Evolutionary conservation across 2,797 vertebrate genomes (phyloP), one percentile per base, ranked within the genome.

Genomic region (Catharus ustulatus): DNA sequence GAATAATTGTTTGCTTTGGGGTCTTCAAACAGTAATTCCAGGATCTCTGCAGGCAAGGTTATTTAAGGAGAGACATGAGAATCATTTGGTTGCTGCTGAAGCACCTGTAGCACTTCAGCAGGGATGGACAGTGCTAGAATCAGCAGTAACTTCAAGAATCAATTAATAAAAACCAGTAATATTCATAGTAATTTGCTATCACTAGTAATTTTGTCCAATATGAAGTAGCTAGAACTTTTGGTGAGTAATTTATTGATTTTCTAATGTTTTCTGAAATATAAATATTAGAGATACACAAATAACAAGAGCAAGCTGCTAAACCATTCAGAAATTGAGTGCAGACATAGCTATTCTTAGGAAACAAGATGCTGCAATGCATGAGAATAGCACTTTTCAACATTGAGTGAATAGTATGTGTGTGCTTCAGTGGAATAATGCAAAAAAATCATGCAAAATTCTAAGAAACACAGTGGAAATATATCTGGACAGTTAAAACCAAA

Each of bases 1-100:
- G 97, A 97, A 97, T 97, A 97, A 98, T 95, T 97, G 97, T 96
- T 98, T 97, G 97, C 97, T 98, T 97, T 97, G 95, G 96, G 97
- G 97, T 96, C 95, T 96, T 96, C 95, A 87, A 62, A 91, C 82
- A 96, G 89, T 95, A 97, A 97, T 97, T 97, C 93, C 95, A 89
- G 94, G 92, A 97, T 95, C 95, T 97, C 97, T 96, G 61, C 93
- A 96, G 97, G 97, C 97, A 96, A 97, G 95, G 95, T 96, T 98
- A 96, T 97, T 97, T 97, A 97, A 96, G 96, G 95, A 94, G 95
- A 91, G 90, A 94, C 93, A 91, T 90, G 92, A 96, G 92, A 93
- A 97, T 95, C 74, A 89, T 96, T 97, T 95, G 91, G 77, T 81
- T 79, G 84, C 49, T 58, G 85, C 34, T 95, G 68, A 94, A 96